phyloP scores from a whole-genome alignment of 2,888 invertebrate genomes.

The Macrophya annulata region DNA sequence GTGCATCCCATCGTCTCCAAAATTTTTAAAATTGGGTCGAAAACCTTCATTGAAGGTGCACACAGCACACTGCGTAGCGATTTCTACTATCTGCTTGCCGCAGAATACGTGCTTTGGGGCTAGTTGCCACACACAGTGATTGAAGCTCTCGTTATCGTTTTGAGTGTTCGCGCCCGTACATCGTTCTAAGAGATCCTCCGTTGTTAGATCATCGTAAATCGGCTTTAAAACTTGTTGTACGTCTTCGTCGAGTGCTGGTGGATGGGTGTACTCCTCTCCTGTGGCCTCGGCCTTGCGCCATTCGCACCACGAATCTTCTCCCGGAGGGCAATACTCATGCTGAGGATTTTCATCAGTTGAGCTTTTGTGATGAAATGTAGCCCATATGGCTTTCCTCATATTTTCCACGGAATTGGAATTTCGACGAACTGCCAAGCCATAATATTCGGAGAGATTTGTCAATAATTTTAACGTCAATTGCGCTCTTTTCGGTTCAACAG shows the following conservation, averaged over 20 bases:
- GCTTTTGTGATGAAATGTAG: constrained; percentile 11
- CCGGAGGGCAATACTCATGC: background rate
- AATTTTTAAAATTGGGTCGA: constrained; percentile 53
- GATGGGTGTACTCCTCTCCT: constrained; percentile 49
- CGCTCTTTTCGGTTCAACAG: constrained; percentile 48
- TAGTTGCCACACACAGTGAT: background rate
- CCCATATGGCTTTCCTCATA: constrained; percentile 33
- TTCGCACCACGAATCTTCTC: too few species aligned
- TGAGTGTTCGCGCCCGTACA: constrained; percentile 60
- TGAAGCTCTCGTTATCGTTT: constrained; percentile 56
- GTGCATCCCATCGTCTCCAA: constrained; percentile 26
- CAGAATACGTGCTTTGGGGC: constrained; percentile 17
- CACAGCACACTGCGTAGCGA: constrained; percentile 57
- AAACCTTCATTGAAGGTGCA: constrained; percentile 60
- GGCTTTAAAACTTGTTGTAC: constrained; percentile 58
- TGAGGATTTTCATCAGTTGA: constrained; percentile 25
- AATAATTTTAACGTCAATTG: constrained; percentile 58
- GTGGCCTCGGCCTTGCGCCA: constrained; percentile 12
- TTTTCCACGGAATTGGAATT: constrained; percentile 45
- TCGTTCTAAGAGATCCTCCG: constrained; percentile 58
- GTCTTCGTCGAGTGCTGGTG: constrained; percentile 57
- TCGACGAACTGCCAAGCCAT: constrained; percentile 38
- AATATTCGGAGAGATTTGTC: constrained; percentile 53
- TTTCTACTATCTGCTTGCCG: constrained; percentile 52
- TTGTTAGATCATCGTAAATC: constrained; percentile 59